Evolutionary conservation across 2,888 invertebrate genomes (phyloP).

Genomic region (Didymodactylos carnosus): DNA sequence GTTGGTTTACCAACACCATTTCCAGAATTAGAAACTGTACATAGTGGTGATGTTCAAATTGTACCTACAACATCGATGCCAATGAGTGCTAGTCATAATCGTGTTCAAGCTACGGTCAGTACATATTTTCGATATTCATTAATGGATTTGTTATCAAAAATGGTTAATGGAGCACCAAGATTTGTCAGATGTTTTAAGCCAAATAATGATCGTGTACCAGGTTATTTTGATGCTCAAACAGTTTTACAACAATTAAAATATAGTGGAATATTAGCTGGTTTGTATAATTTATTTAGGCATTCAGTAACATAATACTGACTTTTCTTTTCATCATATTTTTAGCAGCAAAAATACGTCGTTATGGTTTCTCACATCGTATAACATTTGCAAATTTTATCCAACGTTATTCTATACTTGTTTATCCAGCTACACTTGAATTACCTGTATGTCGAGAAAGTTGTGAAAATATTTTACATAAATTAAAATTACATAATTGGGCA

Average conservation of each 20-base stretch:
- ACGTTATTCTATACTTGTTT: slow-evolving; percentile 49
- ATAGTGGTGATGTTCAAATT: no score
- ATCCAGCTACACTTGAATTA: slow-evolving; percentile 49
- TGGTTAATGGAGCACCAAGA: slow-evolving; percentile 58
- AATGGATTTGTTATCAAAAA: slow-evolving; percentile 60
- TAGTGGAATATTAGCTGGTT: slow-evolving; percentile 15
- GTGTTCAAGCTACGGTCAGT: slow-evolving; percentile 61
- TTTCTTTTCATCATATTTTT: slow-evolving; percentile 48
- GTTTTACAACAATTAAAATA: slow-evolving; percentile 30
- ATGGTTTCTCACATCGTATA: slow-evolving; percentile 63
- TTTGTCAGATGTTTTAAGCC: slow-evolving; percentile 67
- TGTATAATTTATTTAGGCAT: slow-evolving; percentile 16
- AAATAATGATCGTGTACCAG: slow-evolving; percentile 49
- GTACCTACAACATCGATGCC: neutral
- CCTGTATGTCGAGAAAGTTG: slow-evolving; percentile 50
- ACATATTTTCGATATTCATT: slow-evolving; percentile 63
- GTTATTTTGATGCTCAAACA: slow-evolving; percentile 49
- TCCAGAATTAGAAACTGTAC: no score
- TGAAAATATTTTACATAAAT: slow-evolving; percentile 45
- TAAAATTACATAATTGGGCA: slow-evolving; percentile 59
- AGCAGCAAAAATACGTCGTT: slow-evolving; percentile 61
- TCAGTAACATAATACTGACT: no score
- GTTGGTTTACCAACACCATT: no score
- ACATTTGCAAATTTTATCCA: slow-evolving; percentile 65
- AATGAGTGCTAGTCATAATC: slow-evolving; percentile 49